Evolutionary conservation across 2,888 invertebrate genomes (phyloP).

Genomic region (Microctonus aethiopoides): DNA sequence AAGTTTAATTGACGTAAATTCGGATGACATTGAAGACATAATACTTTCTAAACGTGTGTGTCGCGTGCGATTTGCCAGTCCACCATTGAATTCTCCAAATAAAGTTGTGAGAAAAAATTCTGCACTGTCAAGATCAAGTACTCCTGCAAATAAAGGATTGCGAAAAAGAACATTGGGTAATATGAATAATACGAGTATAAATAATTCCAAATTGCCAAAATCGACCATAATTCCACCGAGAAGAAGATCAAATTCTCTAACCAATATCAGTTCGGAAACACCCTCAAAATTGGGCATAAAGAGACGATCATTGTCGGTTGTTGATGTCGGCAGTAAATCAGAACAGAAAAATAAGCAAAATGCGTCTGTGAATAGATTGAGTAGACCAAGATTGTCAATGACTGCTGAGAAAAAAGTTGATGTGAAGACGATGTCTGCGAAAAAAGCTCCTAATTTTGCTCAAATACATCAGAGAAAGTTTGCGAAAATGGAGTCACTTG

Average conservation of each 20-base stretch:
- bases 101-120: neutral
- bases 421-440: slow-evolving; percentile 57
- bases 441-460: slow-evolving; percentile 77
- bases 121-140: slow-evolving; percentile 26
- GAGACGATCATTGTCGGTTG: slow-evolving; percentile 40
- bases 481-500: slow-evolving; percentile 76
- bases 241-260: slow-evolving; percentile 38
- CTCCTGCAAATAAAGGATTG: slow-evolving; percentile 36
- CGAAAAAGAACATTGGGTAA: slow-evolving; percentile 22
- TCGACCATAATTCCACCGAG: neutral
- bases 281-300: slow-evolving; percentile 25
- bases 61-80: slow-evolving; percentile 50
- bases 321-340: slow-evolving; percentile 51
- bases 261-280: slow-evolving; percentile 20
- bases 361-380: slow-evolving; percentile 64
- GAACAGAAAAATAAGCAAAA: slow-evolving; percentile 53
- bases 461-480: slow-evolving; percentile 76
- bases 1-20: slow-evolving; percentile 21
- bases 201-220: slow-evolving; percentile 16
- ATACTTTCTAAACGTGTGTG: slow-evolving; percentile 40
- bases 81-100: slow-evolving; percentile 7
- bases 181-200: slow-evolving; percentile 5
- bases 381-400: slow-evolving; percentile 62
- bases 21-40: slow-evolving; percentile 26
- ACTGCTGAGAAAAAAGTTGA: slow-evolving; percentile 35